These are phyloP conservation scores for Eueides isabella DNA, from an alignment of 1,140 invertebrate species.

Conservation along the genomic window DNA sequence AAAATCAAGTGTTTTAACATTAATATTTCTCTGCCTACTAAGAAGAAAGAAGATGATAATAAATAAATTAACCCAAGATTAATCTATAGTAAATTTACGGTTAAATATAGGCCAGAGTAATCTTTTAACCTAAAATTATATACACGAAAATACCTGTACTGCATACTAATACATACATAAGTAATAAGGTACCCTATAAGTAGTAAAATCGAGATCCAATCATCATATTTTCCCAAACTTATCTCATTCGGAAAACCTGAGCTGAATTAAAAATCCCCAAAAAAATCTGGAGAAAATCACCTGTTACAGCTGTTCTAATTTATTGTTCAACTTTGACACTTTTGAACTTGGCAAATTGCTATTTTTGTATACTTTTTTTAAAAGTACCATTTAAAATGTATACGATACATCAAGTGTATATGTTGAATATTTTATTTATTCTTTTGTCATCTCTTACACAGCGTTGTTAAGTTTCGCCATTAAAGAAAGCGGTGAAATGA, in stretches of 20 bases:
- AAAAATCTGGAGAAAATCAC: slow-evolving; percentile 2
- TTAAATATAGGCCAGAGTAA: neutral
- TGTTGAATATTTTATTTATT: too few species aligned
- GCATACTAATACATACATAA: too few species aligned
- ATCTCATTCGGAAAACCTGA: neutral
- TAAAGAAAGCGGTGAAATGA: too few species aligned
- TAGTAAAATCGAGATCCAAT: slow-evolving; percentile 4
- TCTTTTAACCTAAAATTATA: neutral
- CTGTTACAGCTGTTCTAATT: slow-evolving; percentile 2
- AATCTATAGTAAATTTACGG: too few species aligned
- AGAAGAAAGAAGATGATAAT: neutral
- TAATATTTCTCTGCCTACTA: neutral
- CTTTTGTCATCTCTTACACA: too few species aligned
- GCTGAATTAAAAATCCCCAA: slow-evolving; percentile 1
- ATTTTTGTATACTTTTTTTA: neutral
- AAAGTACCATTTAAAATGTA: neutral
- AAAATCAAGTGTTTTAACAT: neutral
- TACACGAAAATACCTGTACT: neutral
- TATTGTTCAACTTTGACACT: slow-evolving; percentile 12
- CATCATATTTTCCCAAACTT: slow-evolving; percentile 7
- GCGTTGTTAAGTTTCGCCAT: too few species aligned
- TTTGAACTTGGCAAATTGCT: slow-evolving; percentile 6
- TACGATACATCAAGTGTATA: too few species aligned
- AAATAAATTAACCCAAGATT: neutral
- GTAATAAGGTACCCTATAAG: neutral